Percentiles rank a stretch among this genome's conserved stretches.
These are phyloP conservation scores for Arvicanthis niloticus DNA, from an alignment of 2,113 vertebrate genomes.

Conservation along the genomic window DNA sequence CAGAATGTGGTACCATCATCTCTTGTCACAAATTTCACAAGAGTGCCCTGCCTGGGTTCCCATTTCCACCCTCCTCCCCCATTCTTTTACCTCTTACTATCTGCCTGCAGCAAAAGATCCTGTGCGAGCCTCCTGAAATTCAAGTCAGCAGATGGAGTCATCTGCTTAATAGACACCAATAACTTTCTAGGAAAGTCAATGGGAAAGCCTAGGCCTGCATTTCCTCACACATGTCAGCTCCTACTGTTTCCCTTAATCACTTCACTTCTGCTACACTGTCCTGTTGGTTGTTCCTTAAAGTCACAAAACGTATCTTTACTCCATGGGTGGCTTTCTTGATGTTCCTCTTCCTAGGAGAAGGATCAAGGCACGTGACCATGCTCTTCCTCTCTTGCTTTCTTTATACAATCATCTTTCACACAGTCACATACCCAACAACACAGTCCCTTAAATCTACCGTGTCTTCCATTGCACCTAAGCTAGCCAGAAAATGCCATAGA, in stretches of 20 bases:
- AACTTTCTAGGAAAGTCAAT: accelerated
- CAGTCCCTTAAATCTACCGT: background rate
- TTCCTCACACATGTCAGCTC: background rate
- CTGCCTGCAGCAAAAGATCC: background rate
- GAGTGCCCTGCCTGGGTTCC: background rate
- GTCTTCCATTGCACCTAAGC: background rate
- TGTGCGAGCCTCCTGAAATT: background rate
- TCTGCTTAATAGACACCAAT: background rate
- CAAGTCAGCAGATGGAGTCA: background rate
- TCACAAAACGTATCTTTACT: background rate
- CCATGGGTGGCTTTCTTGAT: background rate
- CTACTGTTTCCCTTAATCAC: no score
- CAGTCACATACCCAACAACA: background rate
- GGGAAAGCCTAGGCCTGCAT: background rate
- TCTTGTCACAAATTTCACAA: background rate
- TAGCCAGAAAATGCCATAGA: background rate
- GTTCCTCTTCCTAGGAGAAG: accelerated
- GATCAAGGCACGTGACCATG: background rate
- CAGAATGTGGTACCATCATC: background rate
- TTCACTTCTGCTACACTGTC: background rate
- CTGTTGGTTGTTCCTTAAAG: background rate
- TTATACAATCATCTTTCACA: background rate
- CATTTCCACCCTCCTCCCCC: accelerated
- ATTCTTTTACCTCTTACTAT: background rate
- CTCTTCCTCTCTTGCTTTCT: background rate